Percentiles rank a stretch among this genome's conserved stretches.
phyloP scores from a whole-genome alignment of 2,888 invertebrate genomes.

The Morpho achilles region DNA sequence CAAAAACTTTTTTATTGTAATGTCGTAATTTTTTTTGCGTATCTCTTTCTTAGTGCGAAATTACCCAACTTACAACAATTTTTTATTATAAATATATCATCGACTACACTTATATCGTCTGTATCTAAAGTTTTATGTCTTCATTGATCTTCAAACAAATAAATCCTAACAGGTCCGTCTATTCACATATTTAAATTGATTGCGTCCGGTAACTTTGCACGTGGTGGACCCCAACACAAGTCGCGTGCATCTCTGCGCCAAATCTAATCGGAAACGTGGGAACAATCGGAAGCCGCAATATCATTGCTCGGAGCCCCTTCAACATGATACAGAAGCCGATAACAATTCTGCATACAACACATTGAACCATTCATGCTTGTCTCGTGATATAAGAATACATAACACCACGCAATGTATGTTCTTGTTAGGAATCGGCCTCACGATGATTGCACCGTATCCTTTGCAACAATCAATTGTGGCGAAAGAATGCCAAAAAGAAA shows the following conservation, averaged over 20 bases:
- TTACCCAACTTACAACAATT: too few species aligned
- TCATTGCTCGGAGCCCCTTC: slow-evolving; percentile 28
- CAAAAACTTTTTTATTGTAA: too few species aligned
- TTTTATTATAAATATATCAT: too few species aligned
- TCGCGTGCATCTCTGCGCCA: slow-evolving; percentile 41
- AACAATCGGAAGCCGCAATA: slow-evolving; percentile 55
- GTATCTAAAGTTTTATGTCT: too few species aligned
- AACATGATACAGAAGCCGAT: background rate
- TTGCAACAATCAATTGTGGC: slow-evolving; percentile 52
- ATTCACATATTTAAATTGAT: slow-evolving; percentile 11
- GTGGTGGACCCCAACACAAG: slow-evolving; percentile 32
- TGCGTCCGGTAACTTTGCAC: slow-evolving; percentile 51
- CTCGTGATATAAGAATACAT: background rate
- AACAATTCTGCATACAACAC: slow-evolving; percentile 5
- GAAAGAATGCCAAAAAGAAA: slow-evolving; percentile 54
- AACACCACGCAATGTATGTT: slow-evolving; percentile 14
- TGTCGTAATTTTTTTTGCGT: too few species aligned
- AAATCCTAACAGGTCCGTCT: slow-evolving; percentile 5
- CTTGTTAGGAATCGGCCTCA: slow-evolving; percentile 3
- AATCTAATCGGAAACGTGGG: slow-evolving; percentile 49
- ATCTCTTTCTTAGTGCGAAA: too few species aligned
- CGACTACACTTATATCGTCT: too few species aligned
- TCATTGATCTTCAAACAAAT: background rate
- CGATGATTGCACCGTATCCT: slow-evolving; percentile 30
- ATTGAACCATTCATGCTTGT: slow-evolving; percentile 10